A percentile compares a stretch with the other conserved stretches of the same genome.
Conservation (phyloP, 2,888 invertebrate species). For the Morinoia aosen region DNA sequence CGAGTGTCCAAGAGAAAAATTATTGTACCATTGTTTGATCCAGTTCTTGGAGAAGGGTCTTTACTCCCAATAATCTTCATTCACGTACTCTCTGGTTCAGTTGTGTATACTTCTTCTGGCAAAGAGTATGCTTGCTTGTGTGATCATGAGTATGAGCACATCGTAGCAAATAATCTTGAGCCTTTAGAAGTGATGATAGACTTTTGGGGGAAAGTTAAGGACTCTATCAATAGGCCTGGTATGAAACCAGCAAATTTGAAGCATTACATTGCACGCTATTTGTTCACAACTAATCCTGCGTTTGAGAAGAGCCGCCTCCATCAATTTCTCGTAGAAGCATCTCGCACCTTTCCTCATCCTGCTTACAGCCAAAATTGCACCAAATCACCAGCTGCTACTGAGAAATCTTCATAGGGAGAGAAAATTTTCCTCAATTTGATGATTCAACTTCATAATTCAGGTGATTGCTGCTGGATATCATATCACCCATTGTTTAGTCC, state of each 20-base stretch:
- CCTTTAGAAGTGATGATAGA: not conserved
- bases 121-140: not conserved
- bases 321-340: constrained; percentile 21
- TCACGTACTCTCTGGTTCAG: constrained; percentile 5
- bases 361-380: not conserved
- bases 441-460: too few relatives aligned
- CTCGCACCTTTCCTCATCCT: constrained; percentile 24
- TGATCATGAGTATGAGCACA: constrained; percentile 32
- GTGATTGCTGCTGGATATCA: too few relatives aligned
- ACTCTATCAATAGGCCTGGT: not conserved
- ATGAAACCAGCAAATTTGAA: not conserved
- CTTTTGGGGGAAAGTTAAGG: not conserved
- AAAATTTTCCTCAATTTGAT: not conserved
- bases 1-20: constrained; percentile 12
- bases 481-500: too few relatives aligned
- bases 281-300: not conserved
- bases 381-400: not conserved
- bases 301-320: not conserved
- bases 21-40: constrained; percentile 21
- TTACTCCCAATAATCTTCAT: constrained; percentile 22
- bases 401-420: not conserved
- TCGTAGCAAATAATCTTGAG: not conserved
- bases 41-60: not conserved
- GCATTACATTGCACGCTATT: constrained; percentile 2
- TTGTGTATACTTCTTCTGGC: not conserved